Evolutionary conservation across 2,797 vertebrate species (phyloP).

Genomic region (Chanos chanos): DNA sequence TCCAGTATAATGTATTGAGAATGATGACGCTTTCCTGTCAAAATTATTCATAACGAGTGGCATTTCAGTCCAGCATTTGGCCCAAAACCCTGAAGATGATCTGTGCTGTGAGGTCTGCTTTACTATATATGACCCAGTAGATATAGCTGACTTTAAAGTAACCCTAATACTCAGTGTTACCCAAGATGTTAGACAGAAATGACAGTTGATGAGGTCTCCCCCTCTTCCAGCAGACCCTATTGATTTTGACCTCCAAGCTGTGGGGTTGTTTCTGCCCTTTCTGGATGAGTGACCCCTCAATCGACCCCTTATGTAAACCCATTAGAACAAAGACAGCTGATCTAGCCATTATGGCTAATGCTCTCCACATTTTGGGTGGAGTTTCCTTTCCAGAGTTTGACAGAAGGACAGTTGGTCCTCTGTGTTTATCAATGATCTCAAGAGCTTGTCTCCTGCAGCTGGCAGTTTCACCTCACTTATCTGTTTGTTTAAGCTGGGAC

Average conservation of each 20-base stretch:
- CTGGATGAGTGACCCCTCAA: constrained; percentile 55
- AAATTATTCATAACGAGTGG: no score
- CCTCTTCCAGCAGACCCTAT: constrained; percentile 20
- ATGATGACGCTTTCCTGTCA: no score
- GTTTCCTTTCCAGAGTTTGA: constrained; percentile 10
- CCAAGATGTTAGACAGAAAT: no score
- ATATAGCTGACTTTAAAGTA: no score
- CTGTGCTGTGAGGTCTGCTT: no score
- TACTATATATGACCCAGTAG: no score
- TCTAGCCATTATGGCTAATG: constrained; percentile 33
- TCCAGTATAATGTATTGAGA: no score
- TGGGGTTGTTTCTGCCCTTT: constrained; percentile 49
- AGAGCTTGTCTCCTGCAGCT: not conserved
- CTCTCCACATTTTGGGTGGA: not conserved
- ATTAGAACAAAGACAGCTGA: constrained; percentile 56
- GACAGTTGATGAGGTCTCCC: constrained; percentile 9
- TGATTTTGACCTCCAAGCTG: constrained; percentile 35
- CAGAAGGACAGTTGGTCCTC: constrained; percentile 7
- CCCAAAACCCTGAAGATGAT: no score
- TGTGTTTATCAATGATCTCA: constrained; percentile 16
- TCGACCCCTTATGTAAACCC: constrained; percentile 65
- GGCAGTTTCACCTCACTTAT: constrained; percentile 32
- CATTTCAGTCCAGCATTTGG: no score
- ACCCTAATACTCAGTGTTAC: no score
- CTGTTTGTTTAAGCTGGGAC: constrained; percentile 53